phyloP scores from a whole-genome alignment of 2,113 vertebrate genomes.

The Platycercus adscitus region DNA sequence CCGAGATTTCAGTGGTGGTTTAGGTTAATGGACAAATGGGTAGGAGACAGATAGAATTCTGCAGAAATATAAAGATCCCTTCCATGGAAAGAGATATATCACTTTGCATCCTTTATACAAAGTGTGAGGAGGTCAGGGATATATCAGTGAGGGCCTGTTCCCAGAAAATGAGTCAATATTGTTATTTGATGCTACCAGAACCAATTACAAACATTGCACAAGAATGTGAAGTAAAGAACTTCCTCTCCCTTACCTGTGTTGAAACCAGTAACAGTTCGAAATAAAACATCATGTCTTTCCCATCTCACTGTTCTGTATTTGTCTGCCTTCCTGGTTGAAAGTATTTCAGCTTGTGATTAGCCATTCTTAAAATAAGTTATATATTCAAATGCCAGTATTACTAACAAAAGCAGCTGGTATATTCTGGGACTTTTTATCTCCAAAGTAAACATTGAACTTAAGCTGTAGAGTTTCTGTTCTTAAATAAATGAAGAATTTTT shows the following conservation, averaged over 20 bases:
- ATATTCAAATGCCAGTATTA: not conserved
- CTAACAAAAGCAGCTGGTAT: not conserved
- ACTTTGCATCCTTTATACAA: not conserved
- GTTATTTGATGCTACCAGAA: not conserved
- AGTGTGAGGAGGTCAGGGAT: not conserved
- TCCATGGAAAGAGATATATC: accelerated
- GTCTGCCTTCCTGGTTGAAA: not conserved
- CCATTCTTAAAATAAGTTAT: not conserved
- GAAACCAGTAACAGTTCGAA: not conserved
- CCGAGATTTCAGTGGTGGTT: not conserved
- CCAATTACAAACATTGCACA: not conserved
- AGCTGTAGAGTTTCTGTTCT: not conserved
- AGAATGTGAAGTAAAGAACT: not conserved
- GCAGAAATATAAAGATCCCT: not conserved
- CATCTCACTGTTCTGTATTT: not conserved
- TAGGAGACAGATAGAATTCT: not conserved
- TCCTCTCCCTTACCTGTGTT: not conserved
- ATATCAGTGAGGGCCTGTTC: not conserved
- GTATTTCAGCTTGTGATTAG: not conserved
- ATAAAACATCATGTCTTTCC: not conserved
- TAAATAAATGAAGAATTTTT: not conserved
- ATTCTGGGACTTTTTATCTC: not conserved
- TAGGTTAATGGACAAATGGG: accelerated
- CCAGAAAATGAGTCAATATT: not conserved
- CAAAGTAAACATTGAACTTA: not conserved